Evolutionary conservation across 2,797 vertebrate species (phyloP), one percentile per base, ranked within the genome.

Genomic region (Sebastolobus alascanus): DNA sequence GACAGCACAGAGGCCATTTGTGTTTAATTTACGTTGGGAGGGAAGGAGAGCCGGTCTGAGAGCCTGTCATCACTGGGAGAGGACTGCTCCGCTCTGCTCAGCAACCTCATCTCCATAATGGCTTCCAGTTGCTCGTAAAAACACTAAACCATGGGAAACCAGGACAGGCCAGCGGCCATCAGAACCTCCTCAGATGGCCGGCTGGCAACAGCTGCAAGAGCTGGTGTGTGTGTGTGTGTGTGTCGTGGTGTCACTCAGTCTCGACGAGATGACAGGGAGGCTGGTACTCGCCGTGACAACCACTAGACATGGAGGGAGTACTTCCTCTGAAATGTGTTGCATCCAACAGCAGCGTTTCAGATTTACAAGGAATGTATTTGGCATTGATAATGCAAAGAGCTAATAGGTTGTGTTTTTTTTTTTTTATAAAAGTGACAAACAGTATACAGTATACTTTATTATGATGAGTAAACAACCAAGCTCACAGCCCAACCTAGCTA

Each of bases 81-180:
- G 88, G 90, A 91, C 91, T 64, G 82, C 83, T 88, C 76, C 35
- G 60, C 79, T 80, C 84, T 58, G 86, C 76, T 87, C 92, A 84
- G 85, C 90, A 82, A 87, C 89, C 94, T 94, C 94, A 93, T 94
- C 94, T 94, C 89, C 92, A 88, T 96, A 96, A 96, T 96, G 94
- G 94, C 90, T 96, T 96, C 95, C 95, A 96, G 95, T 95, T 83
- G 89, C 94, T 96, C 92, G 83, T 96, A 95, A 96, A 70, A 93
- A 92, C 89, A 86, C 72, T 46, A 79, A 90, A 87, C 88, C 91
- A 91, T 94, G 93, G 92, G 92, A 93, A 95, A 93, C 89, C 90
- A 82, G 83, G 90, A 93, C 86, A 89, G 88, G 81, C 85, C 79
- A 86, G 80, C 59, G 71, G 82, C 76, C 77, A 84, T 82, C 79